These are phyloP conservation scores for Vicugna pacos DNA, from an alignment of 2,113 vertebrate genomes.

Conservation along the genomic window DNA sequence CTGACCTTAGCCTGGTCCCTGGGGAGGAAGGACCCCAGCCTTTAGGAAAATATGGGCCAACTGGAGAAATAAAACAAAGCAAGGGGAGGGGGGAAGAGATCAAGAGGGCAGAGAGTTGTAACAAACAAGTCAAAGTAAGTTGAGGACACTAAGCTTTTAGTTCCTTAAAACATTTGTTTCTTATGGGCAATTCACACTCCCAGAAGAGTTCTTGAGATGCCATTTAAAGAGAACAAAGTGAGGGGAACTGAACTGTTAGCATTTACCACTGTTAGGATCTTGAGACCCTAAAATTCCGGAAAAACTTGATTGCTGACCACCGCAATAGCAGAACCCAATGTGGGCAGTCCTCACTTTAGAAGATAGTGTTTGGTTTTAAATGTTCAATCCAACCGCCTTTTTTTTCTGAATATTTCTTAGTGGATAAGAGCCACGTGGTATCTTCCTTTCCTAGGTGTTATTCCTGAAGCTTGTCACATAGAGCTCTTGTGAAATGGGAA, in stretches of 20 bases:
- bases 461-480: conserved; percentile 3
- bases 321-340: neutral
- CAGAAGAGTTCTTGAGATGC: conserved; percentile 8
- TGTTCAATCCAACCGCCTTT: neutral
- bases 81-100: neutral
- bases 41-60: conserved; percentile 2
- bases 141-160: neutral
- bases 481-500: neutral
- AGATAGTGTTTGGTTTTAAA: neutral
- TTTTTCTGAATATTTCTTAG: conserved; percentile 55
- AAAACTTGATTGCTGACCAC: neutral
- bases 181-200: neutral
- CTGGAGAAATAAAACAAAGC: conserved; percentile 41
- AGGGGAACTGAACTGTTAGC: conserved; percentile 14
- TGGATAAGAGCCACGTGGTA: neutral
- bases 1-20: neutral
- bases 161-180: conserved; percentile 35
- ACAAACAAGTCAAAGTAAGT: conserved; percentile 8
- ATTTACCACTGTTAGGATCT: neutral
- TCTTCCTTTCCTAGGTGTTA: neutral
- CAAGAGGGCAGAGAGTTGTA: neutral
- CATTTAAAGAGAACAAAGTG: neutral
- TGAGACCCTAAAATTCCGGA: neutral
- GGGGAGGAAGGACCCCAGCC: neutral
- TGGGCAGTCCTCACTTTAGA: neutral